Conservation (phyloP, 92 coral and sea anemone genomes). For the Pocillopora meandrina region DNA sequence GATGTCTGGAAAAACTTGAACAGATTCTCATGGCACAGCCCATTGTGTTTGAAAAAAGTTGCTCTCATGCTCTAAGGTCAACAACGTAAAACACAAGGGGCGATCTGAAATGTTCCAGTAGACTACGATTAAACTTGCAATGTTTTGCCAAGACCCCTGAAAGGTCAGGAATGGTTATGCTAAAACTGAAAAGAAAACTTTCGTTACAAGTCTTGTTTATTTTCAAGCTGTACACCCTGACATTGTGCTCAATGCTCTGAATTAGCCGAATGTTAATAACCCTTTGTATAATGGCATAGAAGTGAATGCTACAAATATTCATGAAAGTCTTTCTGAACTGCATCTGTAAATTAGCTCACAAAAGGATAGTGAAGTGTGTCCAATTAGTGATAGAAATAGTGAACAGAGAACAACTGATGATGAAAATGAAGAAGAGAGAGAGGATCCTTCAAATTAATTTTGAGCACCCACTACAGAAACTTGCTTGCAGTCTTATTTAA, state of each 20-base stretch:
- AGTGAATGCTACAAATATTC: constrained; percentile 20
- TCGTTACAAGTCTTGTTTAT: constrained; percentile 21
- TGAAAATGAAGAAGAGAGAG: constrained; percentile 13
- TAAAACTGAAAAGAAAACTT: constrained; percentile 17
- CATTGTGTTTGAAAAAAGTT: constrained; percentile 1
- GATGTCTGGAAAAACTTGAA: constrained; percentile 13
- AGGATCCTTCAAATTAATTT: constrained; percentile 1
- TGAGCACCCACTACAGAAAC: constrained; percentile 28
- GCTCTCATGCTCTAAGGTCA: constrained; percentile 25
- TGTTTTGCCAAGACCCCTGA: constrained; percentile 20
- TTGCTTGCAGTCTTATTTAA: constrained; percentile 21
- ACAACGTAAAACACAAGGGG: constrained; percentile 3
- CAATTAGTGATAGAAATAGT: not conserved
- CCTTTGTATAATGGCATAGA: constrained; percentile 20
- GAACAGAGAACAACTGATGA: not conserved
- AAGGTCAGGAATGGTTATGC: constrained; percentile 27
- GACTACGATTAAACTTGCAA: not conserved
- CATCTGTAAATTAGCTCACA: not conserved
- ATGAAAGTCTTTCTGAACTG: not conserved
- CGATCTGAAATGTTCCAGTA: constrained; percentile 25
- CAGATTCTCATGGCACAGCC: not conserved
- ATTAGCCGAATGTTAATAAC: constrained; percentile 21
- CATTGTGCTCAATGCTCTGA: not conserved
- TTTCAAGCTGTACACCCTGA: constrained; percentile 28
- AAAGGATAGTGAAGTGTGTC: not conserved